Evolutionary conservation across 2,888 invertebrate genomes (phyloP), one percentile per base, ranked within the genome.

Genomic region (Cerastis rubricosa): DNA sequence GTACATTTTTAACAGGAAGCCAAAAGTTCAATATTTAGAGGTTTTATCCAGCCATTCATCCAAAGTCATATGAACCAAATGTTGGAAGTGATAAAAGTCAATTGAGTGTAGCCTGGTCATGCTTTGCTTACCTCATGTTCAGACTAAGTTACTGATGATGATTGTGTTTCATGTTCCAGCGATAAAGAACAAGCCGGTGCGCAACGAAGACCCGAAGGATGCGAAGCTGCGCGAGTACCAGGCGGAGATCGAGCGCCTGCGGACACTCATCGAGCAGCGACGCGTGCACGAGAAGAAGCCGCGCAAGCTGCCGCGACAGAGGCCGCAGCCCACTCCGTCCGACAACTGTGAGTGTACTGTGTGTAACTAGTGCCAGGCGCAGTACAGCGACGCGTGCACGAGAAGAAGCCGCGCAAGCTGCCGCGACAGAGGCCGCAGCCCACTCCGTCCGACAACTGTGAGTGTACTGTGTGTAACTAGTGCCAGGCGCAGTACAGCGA

Each of bases 121-220:
- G n/a, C n/a, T n/a, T 2, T 17, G 59, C 29, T 17, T 59, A 25
- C 19, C 19, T 29, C 22, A n/a, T 29, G 14, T 8, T 45, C 8
- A 14, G 3, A 19, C 29, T n/a, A 54, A 9, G 19, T 17, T 35
- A 29, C 4, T 47, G 9, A 51, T 14, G 2, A 29, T 3, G 9
- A 12, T 3, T 12, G 11, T 70, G 40, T 78, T 47, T 63, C 4
- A 35, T 49, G 11, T 49, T 82, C 0, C 91, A 97, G 99, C 99
- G 87, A 99, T 99, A 90, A 99, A 99, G 97, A 99, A 99, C 96
- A 99, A 99, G 94, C 99, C 99, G 35, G 98, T 99, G 87, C 99
- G 99, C 92, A 99, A 99, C 95, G 99, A 99, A 95, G 99, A 99
- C 97, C 99, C 99, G 57, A 99, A 99, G 95, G 99, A 99, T 95